Conservation (phyloP, 1,140 invertebrate genomes). For the Oedothorax gibbosus region DNA sequence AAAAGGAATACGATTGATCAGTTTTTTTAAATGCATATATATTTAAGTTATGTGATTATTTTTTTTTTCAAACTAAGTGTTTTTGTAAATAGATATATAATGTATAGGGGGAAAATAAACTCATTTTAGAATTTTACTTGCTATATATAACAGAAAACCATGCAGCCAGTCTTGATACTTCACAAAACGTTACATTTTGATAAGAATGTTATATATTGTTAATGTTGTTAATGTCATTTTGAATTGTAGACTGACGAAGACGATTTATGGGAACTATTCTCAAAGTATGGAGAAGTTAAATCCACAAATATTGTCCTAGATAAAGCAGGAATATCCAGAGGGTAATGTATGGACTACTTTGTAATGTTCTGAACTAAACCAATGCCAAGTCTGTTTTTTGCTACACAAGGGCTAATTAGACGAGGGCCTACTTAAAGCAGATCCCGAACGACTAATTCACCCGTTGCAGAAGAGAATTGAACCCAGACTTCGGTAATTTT, state of each 20-base stretch:
- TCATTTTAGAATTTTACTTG: not conserved
- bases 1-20: no score
- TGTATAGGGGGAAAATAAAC: not conserved
- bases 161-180: not conserved
- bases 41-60: no score
- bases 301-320: slow-evolving; percentile 95
- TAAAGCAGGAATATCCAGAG: slow-evolving; percentile 91
- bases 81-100: not conserved
- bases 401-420: no score
- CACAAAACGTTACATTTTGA: not conserved
- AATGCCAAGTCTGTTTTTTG: no score
- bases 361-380: not conserved
- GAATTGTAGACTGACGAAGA: slow-evolving; percentile 66
- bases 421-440: no score
- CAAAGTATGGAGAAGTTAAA: slow-evolving; percentile 86
- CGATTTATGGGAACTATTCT: slow-evolving; percentile 69
- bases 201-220: not conserved
- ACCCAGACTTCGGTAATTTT: no score
- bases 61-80: no score
- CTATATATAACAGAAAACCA: not conserved
- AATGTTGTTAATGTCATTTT: not conserved
- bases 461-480: no score
- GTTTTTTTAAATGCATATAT: no score
- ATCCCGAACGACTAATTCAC: no score
- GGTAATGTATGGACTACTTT: slow-evolving; percentile 68